phyloP scores from a whole-genome alignment of 2,113 vertebrate species.

The Odocoileus virginianus region DNA sequence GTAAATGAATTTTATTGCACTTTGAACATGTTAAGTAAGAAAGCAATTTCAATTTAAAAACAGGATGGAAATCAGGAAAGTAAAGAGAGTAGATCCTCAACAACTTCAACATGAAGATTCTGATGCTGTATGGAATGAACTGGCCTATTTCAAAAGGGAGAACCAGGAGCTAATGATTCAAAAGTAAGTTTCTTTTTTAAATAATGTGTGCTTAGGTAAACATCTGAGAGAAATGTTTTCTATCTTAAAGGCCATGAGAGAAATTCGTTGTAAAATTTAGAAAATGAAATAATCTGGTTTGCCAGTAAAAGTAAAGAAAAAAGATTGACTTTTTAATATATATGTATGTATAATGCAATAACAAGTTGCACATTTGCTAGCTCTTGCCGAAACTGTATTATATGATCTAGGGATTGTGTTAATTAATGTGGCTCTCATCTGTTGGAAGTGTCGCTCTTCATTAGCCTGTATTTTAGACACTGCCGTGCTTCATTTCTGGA shows the following conservation, averaged over 20 bases:
- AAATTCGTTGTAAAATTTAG: constrained; percentile 68
- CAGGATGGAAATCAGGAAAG: constrained; percentile 78
- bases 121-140: constrained; percentile 89
- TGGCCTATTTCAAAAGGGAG: constrained; percentile 88
- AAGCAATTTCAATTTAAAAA: constrained; percentile 55
- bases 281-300: constrained; percentile 65
- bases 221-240: constrained; percentile 46
- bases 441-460: constrained; percentile 89
- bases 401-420: constrained; percentile 88
- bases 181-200: constrained; percentile 85
- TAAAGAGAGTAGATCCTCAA: constrained; percentile 72
- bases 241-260: constrained; percentile 54
- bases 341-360: constrained; percentile 74
- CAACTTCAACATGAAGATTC: constrained; percentile 88
- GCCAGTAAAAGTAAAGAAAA: constrained; percentile 66
- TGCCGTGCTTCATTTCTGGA: constrained; percentile 91
- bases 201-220: constrained; percentile 47
- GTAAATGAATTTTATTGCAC: constrained; percentile 31
- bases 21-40: constrained; percentile 33
- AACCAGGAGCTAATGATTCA: constrained; percentile 87
- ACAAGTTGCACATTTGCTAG: constrained; percentile 84
- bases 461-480: constrained; percentile 91
- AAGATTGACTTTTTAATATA: constrained; percentile 11
- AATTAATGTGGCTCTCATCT: constrained; percentile 91
- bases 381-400: constrained; percentile 82